phyloP scores from a whole-genome alignment of 2,888 invertebrate species.

The Digitonthophagus gazella region DNA sequence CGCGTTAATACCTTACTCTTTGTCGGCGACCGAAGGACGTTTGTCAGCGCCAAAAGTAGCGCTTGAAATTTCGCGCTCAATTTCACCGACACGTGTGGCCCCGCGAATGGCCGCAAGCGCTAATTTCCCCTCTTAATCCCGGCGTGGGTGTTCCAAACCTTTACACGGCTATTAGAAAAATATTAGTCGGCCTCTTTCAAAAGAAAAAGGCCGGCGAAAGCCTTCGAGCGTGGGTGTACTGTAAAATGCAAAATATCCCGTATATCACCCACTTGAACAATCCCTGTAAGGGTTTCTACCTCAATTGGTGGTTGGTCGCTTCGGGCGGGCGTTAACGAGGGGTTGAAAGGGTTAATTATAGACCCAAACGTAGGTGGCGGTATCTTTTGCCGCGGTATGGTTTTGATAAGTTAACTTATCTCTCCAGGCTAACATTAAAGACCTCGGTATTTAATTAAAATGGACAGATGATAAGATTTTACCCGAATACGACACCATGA shows the following conservation, averaged over 20 bases:
- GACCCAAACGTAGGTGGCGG: conserved; percentile 33
- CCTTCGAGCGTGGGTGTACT: conserved; percentile 11
- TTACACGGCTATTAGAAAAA: conserved; percentile 9
- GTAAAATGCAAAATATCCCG: conserved; percentile 33
- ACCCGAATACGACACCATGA: not conserved
- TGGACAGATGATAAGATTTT: conserved; percentile 4
- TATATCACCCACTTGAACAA: conserved; percentile 37
- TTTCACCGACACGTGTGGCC: conserved; percentile 5
- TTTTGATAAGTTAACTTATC: conserved; percentile 17
- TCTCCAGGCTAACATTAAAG: conserved; percentile 3
- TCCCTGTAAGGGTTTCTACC: too few species aligned
- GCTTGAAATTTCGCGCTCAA: conserved; percentile 9
- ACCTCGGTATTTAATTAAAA: conserved; percentile 5
- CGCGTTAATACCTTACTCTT: conserved; percentile 1
- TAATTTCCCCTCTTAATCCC: not conserved
- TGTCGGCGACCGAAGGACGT: conserved; percentile 1
- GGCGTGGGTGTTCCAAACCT: conserved; percentile 13
- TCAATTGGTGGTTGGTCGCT: conserved; percentile 42
- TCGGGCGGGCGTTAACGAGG: conserved; percentile 44
- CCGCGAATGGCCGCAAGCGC: not conserved
- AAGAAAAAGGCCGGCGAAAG: conserved; percentile 5
- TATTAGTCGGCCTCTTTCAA: conserved; percentile 15
- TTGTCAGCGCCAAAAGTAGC: conserved; percentile 4
- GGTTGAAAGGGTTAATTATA: conserved; percentile 45
- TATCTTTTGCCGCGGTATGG: conserved; percentile 18